Base-by-base conservation (phyloP, 2,888 invertebrate genomes). In the Campaea margaritaria region DNA sequence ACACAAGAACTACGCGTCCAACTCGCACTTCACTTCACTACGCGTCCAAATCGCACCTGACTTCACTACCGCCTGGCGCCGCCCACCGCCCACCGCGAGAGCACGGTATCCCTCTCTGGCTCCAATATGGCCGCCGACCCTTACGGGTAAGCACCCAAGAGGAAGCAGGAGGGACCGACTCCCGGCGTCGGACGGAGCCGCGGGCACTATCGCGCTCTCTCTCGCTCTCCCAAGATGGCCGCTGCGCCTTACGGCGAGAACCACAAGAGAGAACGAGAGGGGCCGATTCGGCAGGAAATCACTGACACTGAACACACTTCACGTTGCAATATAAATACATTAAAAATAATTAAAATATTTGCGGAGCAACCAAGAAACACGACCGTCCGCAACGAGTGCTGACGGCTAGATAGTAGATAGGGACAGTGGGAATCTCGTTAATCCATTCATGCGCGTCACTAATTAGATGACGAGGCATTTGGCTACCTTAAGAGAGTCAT, bases 361-460 rank as follows among this genome's bases (percentile, higher is more conserved):
- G n/a, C 31, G n/a, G 36, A 36, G 36, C 36, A n/a, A 12, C 1
- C 36, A n/a, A 2, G 1, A n/a, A 36, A 1, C 36, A 36, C 36
- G 36, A 36, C 36, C 36, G 36, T 36, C 36, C 5, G 36, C 36
- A n/a, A 36, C 36, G n/a, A 36, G 36, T n/a, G 36, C 36, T n/a
- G 36, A 36, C 36, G 36, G n/a, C n/a, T 12, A 36, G n/a, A n/a
- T n/a, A 34, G 34, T 34, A 21, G 21, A 21, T 21, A 21, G 21
- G 21, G 21, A 21, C 21, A 21, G n/a, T n/a, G n/a, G n/a, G n/a
- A n/a, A n/a, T n/a, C n/a, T n/a, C n/a, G n/a, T n/a, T n/a, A n/a
- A n/a, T n/a, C n/a, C n/a, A n/a, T n/a, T n/a, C n/a, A n/a, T n/a
- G n/a, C n/a, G n/a, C n/a, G n/a, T n/a, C n/a, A n/a, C n/a, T n/a